Percentiles rank a stretch among this genome's conserved stretches.
phyloP scores from a whole-genome alignment of 2,888 invertebrate species.

The Andrena camellia region DNA sequence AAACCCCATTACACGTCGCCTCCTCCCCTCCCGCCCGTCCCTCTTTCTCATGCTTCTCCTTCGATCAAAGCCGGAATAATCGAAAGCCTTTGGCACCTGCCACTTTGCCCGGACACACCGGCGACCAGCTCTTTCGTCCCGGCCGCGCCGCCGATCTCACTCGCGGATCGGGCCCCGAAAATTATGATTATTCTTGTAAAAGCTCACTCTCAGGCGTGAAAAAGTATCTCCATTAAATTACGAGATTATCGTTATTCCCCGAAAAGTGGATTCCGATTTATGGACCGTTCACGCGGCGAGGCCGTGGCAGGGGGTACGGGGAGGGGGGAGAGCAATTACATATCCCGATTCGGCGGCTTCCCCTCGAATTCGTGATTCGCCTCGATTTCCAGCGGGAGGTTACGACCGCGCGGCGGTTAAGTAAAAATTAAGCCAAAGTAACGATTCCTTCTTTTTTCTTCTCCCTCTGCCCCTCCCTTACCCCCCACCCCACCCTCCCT shows the following conservation, averaged over 20 bases:
- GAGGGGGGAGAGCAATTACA: background rate
- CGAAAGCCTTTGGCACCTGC: slow-evolving; percentile 79
- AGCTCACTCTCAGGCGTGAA: slow-evolving; percentile 27
- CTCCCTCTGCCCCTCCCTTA: background rate
- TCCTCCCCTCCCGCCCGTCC: slow-evolving; percentile 9
- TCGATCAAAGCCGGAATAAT: slow-evolving; percentile 76
- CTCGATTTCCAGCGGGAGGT: background rate
- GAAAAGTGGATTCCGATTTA: slow-evolving; percentile 20
- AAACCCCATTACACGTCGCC: slow-evolving; percentile 73
- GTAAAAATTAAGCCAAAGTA: slow-evolving; percentile 20
- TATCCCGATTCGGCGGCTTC: background rate
- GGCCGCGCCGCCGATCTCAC: slow-evolving; percentile 5
- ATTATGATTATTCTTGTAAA: slow-evolving; percentile 50
- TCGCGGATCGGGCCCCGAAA: slow-evolving; percentile 34
- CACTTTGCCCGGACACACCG: slow-evolving; percentile 58
- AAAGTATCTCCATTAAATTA: slow-evolving; percentile 36
- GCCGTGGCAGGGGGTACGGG: background rate
- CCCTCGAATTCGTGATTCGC: background rate
- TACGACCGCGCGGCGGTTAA: background rate
- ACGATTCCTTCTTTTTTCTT: background rate
- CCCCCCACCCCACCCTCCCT: too few species aligned
- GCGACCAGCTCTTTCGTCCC: slow-evolving; percentile 20
- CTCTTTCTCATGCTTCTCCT: slow-evolving; percentile 32
- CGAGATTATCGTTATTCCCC: slow-evolving; percentile 36
- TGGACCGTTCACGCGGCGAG: background rate